A percentile compares a stretch with the other conserved stretches of the same genome.
Evolutionary conservation across 1,140 invertebrate species (phyloP).

Genomic region (Atta colombica): DNA sequence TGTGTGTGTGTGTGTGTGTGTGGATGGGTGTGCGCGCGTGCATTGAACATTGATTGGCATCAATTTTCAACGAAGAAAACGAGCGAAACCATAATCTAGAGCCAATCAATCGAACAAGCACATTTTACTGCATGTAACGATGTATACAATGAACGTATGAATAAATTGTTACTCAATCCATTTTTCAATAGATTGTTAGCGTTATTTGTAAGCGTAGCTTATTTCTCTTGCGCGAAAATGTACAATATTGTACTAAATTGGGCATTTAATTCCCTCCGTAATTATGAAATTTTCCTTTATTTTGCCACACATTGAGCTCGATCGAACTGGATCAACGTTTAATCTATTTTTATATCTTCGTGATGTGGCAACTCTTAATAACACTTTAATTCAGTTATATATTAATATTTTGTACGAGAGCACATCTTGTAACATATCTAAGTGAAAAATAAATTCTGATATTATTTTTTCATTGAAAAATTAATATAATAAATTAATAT

Average conservation of each 20-base stretch:
- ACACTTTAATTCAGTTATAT: neutral
- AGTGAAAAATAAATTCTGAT: neutral
- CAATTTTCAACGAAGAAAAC: conserved; percentile 29
- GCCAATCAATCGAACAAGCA: conserved; percentile 34
- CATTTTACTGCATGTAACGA: conserved; percentile 31
- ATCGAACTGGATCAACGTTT: neutral
- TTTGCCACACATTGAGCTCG: neutral
- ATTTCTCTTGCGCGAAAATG: neutral
- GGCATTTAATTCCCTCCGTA: conserved; percentile 23
- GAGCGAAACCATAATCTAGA: conserved; percentile 29
- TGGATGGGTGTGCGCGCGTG: too few relatives aligned
- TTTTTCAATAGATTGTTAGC: conserved; percentile 41
- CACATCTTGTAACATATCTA: neutral
- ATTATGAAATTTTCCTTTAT: conserved; percentile 42
- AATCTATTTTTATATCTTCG: neutral
- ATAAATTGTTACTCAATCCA: conserved; percentile 25
- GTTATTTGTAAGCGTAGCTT: conserved; percentile 27
- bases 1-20: too few relatives aligned
- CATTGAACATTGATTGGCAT: conserved; percentile 31
- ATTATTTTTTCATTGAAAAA: neutral
- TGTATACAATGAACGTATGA: neutral
- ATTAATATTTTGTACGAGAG: neutral
- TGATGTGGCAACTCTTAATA: conserved; percentile 28
- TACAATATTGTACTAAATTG: conserved; percentile 26
- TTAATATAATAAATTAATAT: neutral